Conservation (phyloP, 2,113 vertebrate species). For the Corythornis cristatus region DNA sequence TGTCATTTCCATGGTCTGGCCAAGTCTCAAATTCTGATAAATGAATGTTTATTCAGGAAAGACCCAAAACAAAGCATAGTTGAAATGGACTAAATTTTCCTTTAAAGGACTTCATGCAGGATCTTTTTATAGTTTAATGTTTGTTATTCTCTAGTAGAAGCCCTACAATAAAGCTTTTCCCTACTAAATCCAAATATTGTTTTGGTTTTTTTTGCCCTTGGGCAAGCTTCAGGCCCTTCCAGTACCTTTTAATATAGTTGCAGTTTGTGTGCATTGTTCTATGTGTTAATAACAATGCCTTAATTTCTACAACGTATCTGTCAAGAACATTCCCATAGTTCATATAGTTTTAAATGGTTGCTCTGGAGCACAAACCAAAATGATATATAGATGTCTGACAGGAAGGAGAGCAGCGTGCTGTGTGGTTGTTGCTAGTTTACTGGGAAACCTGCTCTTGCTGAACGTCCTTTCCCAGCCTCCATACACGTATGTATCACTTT, state of each 20-base stretch:
- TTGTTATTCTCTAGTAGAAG: constrained; percentile 38
- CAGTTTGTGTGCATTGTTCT: background rate
- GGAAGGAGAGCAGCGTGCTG: background rate
- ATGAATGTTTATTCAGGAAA: constrained; percentile 58
- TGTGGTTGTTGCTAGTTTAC: background rate
- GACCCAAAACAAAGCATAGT: constrained; percentile 48
- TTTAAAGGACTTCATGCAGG: background rate
- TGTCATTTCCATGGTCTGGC: constrained; percentile 23
- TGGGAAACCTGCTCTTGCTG: background rate
- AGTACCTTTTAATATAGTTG: background rate
- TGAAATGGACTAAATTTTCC: constrained; percentile 20
- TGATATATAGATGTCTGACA: background rate
- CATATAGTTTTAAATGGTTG: background rate
- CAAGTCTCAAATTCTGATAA: constrained; percentile 26
- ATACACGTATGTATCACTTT: rapidly evolving
- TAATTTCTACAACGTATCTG: background rate
- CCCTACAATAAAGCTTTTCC: constrained; percentile 15
- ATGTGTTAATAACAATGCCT: background rate
- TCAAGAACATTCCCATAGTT: background rate
- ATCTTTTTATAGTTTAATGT: constrained; percentile 43
- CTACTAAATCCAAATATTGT: background rate
- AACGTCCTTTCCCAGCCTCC: background rate
- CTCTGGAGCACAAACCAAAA: background rate
- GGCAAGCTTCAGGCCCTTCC: background rate
- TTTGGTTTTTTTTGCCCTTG: background rate